A percentile compares a stretch with the other conserved stretches of the same genome.
Evolutionary conservation across 2,797 vertebrate species (phyloP).

Genomic region (Mastacembelus armatus): DNA sequence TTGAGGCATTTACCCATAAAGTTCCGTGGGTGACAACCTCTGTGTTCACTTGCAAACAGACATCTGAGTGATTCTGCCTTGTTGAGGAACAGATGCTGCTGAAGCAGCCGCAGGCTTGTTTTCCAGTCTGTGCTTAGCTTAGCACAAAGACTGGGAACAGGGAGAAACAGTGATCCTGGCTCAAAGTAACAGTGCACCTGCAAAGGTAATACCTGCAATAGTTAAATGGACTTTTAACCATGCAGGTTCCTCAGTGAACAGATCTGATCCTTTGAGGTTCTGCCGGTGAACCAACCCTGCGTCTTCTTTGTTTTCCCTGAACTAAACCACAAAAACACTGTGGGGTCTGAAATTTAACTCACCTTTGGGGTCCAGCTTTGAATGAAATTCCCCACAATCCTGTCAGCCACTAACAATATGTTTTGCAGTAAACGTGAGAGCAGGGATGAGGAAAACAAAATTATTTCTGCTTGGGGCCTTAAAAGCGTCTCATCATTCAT

Average conservation of each 20-base stretch:
- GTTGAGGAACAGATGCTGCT: too few relatives aligned
- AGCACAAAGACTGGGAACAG: too few relatives aligned
- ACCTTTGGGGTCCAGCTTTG: conserved; percentile 20
- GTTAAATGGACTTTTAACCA: not conserved
- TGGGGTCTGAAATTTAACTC: conserved; percentile 24
- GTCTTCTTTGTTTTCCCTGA: conserved; percentile 15
- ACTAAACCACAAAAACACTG: conserved; percentile 39
- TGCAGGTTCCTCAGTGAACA: too few relatives aligned
- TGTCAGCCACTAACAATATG: conserved; percentile 25
- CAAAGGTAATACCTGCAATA: too few relatives aligned
- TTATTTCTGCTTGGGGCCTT: not conserved
- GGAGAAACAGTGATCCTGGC: too few relatives aligned
- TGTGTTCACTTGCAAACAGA: too few relatives aligned
- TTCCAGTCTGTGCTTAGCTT: too few relatives aligned
- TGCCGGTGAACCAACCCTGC: not conserved
- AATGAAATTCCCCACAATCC: conserved; percentile 32
- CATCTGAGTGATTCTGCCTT: too few relatives aligned
- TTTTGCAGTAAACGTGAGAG: not conserved
- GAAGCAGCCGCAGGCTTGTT: too few relatives aligned
- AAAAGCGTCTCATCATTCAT: not conserved
- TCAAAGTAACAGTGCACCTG: too few relatives aligned
- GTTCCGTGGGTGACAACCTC: not conserved
- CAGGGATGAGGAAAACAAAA: not conserved
- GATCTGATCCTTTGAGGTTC: too few relatives aligned
- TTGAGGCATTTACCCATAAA: not conserved